These are phyloP conservation scores for Acrobasis consociella DNA, from an alignment of 2,888 invertebrate genomes.

Conservation along the genomic window DNA sequence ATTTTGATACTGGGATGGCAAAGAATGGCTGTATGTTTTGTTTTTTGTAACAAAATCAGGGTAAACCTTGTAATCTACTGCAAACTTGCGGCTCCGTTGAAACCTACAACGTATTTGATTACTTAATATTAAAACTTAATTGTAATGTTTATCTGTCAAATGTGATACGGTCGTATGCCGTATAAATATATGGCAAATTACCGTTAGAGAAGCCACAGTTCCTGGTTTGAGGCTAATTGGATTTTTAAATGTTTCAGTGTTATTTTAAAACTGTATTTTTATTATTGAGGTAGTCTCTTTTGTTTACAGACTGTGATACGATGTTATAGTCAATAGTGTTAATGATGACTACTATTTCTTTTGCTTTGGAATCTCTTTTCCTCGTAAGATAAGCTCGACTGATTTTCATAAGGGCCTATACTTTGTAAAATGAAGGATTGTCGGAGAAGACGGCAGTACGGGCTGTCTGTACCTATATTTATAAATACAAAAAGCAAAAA, in stretches of 20 bases:
- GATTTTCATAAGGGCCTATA: conserved; percentile 1
- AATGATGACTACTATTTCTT: conserved; percentile 29
- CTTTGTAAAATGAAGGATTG: neutral
- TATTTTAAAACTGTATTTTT: conserved; percentile 23
- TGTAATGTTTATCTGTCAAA: no score
- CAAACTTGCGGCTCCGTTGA: neutral
- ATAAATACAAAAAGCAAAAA: no score
- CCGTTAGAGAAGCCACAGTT: neutral
- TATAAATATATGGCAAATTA: no score
- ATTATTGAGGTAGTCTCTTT: conserved; percentile 32
- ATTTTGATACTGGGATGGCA: neutral
- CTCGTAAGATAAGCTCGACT: conserved; percentile 12
- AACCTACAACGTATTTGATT: no score
- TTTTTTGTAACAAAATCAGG: neutral
- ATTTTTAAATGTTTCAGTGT: conserved; percentile 23
- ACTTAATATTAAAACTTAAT: no score
- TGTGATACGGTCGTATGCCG: no score
- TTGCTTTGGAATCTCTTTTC: conserved; percentile 31
- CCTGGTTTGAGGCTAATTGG: conserved; percentile 26
- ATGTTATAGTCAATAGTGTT: conserved; percentile 52
- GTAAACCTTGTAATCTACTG: neutral
- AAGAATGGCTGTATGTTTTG: neutral
- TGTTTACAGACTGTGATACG: conserved; percentile 61
- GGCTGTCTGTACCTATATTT: no score
- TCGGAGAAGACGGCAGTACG: no score